Evolutionary conservation across 2,888 invertebrate genomes (phyloP).

Genomic region (Amphipyra berbera): DNA sequence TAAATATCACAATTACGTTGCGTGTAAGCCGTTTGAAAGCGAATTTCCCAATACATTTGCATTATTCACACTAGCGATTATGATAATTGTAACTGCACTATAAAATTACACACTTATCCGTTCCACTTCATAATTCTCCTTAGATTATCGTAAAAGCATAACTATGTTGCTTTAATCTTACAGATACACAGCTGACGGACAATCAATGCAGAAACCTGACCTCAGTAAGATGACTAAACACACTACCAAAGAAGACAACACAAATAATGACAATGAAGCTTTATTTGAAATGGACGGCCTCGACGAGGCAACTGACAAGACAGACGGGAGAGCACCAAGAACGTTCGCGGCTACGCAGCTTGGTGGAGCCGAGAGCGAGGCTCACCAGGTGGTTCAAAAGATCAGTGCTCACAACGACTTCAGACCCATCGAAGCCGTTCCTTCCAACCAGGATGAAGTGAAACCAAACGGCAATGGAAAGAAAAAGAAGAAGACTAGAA

Average conservation of each 20-base stretch:
- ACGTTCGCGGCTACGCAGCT: slow-evolving; percentile 90
- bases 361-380: slow-evolving; percentile 82
- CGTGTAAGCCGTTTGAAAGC: slow-evolving; percentile 69
- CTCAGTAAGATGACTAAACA: slow-evolving; percentile 87
- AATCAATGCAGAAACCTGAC: slow-evolving; percentile 89
- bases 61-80: slow-evolving; percentile 58
- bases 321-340: slow-evolving; percentile 86
- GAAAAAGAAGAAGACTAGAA: slow-evolving; percentile 95
- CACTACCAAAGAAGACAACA: slow-evolving; percentile 74
- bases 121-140: slow-evolving; percentile 25
- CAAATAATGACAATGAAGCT: slow-evolving; percentile 88
- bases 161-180: slow-evolving; percentile 42
- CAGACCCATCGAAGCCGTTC: slow-evolving; percentile 88
- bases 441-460: slow-evolving; percentile 78
- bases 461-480: slow-evolving; percentile 90
- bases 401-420: slow-evolving; percentile 92
- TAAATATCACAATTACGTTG: slow-evolving; percentile 63
- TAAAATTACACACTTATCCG: slow-evolving; percentile 42
- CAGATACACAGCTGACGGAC: slow-evolving; percentile 91
- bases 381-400: slow-evolving; percentile 89
- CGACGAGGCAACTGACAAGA: slow-evolving; percentile 88
- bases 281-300: slow-evolving; percentile 92
- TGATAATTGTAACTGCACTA: slow-evolving; percentile 54
- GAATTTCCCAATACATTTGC: slow-evolving; percentile 57
- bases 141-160: slow-evolving; percentile 21